Base-by-base conservation (phyloP, 2,797 vertebrate genomes). In the Apogon talboti region DNA sequence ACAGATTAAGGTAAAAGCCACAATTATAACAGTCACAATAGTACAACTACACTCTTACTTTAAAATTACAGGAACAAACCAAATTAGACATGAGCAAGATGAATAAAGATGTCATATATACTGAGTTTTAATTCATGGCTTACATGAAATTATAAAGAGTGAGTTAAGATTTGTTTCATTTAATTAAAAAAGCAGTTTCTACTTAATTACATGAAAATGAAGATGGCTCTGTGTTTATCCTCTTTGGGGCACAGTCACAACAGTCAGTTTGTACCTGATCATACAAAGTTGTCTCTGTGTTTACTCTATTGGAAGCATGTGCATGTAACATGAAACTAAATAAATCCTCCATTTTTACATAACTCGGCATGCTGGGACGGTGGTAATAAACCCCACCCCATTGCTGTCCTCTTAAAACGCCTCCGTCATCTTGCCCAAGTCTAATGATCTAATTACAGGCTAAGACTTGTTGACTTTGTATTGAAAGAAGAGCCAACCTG, bases 381-480 rank as follows among this genome's bases (percentile, higher is more conserved):
- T 79, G 71, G 82, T 74, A 82, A 83, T 56, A 77, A 74, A 84
- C 58, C 51, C 70, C 83, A 59, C 65, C 71, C 56, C 66, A 11
- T 40, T 66, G 10, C 43, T 63, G 60, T 69, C 61, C 76, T 80
- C 71, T 81, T 44, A 65, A 63, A 73, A 77, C 54, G 46, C 69
- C 77, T 82, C 71, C 42, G 4, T 79, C 84, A 67, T 69, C 71
- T 87, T 63, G 65, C 84, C 69, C 78, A 85, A 81, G 81, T 66
- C 64, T 91, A 90, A 93, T 93, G 88, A 93, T 92, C 86, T 92
- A 91, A 92, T 92, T 93, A 93, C 92, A 92, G 85, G 86, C 83
- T 66, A 79, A 77, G 82, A 92, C 90, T 84, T 93, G 93, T 92
- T 90, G 85, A 92, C 78, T 87, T 79, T 76, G 78, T 79, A 76